These are phyloP conservation scores for Ptilodon capucinus DNA, from an alignment of 2,888 invertebrate genomes.

Conservation along the genomic window DNA sequence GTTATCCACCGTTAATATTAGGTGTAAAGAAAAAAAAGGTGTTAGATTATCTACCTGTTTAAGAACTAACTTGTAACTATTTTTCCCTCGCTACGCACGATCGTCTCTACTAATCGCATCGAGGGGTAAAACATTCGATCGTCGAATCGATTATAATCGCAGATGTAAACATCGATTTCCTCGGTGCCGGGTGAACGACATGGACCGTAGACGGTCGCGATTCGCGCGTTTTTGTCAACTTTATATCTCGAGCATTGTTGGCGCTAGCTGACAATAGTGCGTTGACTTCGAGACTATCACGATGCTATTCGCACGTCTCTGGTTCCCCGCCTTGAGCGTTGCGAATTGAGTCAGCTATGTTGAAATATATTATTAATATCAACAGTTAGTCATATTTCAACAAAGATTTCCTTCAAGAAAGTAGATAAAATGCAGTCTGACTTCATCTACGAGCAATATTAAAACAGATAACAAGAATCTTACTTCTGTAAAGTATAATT, in stretches of 20 bases:
- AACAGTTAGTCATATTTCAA: neutral
- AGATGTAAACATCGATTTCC: slow-evolving; percentile 57
- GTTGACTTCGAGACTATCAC: slow-evolving; percentile 35
- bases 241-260: slow-evolving; percentile 50
- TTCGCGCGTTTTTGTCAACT: slow-evolving; percentile 42
- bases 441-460: too few relatives aligned
- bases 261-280: slow-evolving; percentile 42
- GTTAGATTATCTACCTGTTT: slow-evolving; percentile 5
- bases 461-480: too few relatives aligned
- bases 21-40: slow-evolving; percentile 3
- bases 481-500: too few relatives aligned
- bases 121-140: slow-evolving; percentile 36
- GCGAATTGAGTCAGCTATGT: neutral
- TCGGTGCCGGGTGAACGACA: slow-evolving; percentile 58
- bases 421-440: too few relatives aligned
- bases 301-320: neutral
- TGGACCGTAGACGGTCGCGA: slow-evolving; percentile 26
- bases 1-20: too few relatives aligned
- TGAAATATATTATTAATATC: neutral
- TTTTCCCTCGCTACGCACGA: slow-evolving; percentile 24
- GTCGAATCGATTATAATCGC: slow-evolving; percentile 40
- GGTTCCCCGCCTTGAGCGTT: neutral
- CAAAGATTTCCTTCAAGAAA: too few relatives aligned
- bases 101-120: slow-evolving; percentile 34
- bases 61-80: slow-evolving; percentile 6